Percentiles rank a stretch among this genome's conserved stretches.
These are phyloP conservation scores for Sclerurus mexicanus DNA, from an alignment of 2,113 vertebrate species.

Conservation along the genomic window DNA sequence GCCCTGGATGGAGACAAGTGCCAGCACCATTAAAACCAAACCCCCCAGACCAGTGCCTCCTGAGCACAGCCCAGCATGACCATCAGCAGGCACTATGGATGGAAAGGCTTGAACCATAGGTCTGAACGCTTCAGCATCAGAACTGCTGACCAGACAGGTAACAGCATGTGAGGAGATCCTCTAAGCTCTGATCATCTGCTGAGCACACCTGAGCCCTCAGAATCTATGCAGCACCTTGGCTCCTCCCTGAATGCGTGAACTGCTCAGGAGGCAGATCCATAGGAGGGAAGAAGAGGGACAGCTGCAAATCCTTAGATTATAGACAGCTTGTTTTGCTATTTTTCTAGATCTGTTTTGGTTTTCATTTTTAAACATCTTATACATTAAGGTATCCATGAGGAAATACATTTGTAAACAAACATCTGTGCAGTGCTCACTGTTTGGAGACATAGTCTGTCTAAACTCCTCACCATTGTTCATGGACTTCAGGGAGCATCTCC, in stretches of 20 bases:
- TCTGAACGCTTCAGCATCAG: background rate
- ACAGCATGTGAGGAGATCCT: background rate
- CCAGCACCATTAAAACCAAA: rapidly evolving
- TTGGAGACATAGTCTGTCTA: background rate
- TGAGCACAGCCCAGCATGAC: background rate
- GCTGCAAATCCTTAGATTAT: background rate
- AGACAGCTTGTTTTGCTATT: background rate
- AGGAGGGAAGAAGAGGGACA: background rate
- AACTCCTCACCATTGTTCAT: background rate
- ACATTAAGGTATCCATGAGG: background rate
- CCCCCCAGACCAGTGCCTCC: background rate
- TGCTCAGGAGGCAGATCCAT: background rate
- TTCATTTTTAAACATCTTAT: background rate
- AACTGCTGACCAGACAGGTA: background rate
- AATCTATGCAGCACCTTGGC: background rate
- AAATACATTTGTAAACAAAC: background rate
- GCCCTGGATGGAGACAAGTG: background rate
- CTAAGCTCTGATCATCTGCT: background rate
- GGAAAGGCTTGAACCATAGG: background rate
- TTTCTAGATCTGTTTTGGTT: background rate
- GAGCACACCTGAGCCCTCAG: rapidly evolving
- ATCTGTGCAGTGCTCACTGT: background rate
- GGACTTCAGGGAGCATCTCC: background rate
- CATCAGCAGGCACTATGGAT: background rate
- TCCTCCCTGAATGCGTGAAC: background rate